Base-by-base conservation (phyloP, 2,797 vertebrate species). In the Lophotriccus pileatus region DNA sequence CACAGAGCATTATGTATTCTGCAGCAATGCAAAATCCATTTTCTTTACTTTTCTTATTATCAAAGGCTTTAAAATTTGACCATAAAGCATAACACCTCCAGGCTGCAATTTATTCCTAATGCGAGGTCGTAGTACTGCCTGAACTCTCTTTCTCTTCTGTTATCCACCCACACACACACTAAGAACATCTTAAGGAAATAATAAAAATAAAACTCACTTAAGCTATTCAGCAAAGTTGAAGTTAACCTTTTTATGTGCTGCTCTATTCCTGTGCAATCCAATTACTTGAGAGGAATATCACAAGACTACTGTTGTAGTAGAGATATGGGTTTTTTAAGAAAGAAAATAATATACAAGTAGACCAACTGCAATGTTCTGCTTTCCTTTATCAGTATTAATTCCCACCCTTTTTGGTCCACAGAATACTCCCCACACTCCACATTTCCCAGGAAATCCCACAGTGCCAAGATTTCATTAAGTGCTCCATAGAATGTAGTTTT, bases 71-170 rank as follows among this genome's bases (percentile, higher is more conserved):
- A 89, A 93, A 94, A 93, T 76, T 55, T 74, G 83, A 59, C 92
- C 78, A 84, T 68, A 91, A 94, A 94, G 72, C 70, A 69, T 41
- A 94, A 92, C 41, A 76, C 70, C 84, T 92, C 58, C 87, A 80
- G 93, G 89, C 90, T 94, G 79, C 66, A 89, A 95, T 92, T 90
- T 94, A 87, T 79, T 91, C 49, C 77, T 93, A 69, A 94, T 63
- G 70, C 59, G 46, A 89, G 64, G 75, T 70, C n/a, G 21, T 10
- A 3, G 16, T 15, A 74, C 80, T 64, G 90, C 73, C 77, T 63
- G 88, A 87, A 37, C 44, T 69, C 43, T 11, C 82, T 80, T 68
- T 46, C 43, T 28, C 28, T 72, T 30, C 83, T 68, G 50, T 84
- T 90, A 64, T 16, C 39, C 59, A 34, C 47, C 18, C 77, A 49